Base-by-base conservation (phyloP, 2,113 vertebrate genomes). In the Engystomops pustulosus region DNA sequence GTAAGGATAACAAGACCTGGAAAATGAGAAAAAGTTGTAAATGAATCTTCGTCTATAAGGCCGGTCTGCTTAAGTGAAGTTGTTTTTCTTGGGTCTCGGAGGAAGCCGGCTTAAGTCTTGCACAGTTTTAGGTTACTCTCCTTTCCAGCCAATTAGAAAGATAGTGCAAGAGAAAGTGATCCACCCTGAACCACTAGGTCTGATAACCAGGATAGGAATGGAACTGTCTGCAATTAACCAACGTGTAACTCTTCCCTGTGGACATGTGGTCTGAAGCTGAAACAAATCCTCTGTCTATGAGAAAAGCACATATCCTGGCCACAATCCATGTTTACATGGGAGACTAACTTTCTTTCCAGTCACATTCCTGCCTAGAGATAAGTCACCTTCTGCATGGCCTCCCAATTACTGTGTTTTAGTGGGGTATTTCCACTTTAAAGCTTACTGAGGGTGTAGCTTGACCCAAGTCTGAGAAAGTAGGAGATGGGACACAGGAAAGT, bases 321-420 rank as follows among this genome's bases (percentile, higher is more conserved):
- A 10, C 55, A 30, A 23, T 77, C 82, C 82, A 84, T 84, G 82
- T 84, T 84, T 84, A 84, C 72, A 84, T 83, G 71, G 81, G 81
- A 83, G 81, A 83, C 81, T 83, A 67, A 83, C 70, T 83, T 38
- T 76, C 81, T 47, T 83, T 83, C 81, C 81, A 83, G 81, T 51
- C n/a, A 51, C 81, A 83, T 83, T 83, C 81, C 71, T 83, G 55
- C 71, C 58, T 67, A 65, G 55, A 83, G 81, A 83, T 83, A 83
- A 83, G 71, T 58, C 81, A 49, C 71, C 81, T 74, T 83, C 44
- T 25, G 25, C 71, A 8, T 5, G 81, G 81, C 81, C 81, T 83
- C 81, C 71, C 81, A 83, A 76, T 83, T 83, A 72, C 67, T 72
- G 25, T 67, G 32, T 18, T 81, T 51, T 36, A 71, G 34, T n/a